Conservation (phyloP, 2,888 invertebrate species). For the Zaprionus obscuricornis region DNA sequence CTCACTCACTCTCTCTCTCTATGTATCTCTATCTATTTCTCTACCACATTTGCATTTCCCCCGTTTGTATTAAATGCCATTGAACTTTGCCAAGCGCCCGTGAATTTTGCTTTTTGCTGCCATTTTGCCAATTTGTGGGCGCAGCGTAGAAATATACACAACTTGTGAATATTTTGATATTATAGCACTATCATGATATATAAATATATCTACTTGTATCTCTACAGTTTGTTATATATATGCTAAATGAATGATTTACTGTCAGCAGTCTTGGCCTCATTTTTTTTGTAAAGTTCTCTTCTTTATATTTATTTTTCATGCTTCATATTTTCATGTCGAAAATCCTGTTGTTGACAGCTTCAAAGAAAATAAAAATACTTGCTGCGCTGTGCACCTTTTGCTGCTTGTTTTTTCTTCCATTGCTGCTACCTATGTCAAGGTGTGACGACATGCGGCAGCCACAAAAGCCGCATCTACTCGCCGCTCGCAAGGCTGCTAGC, state of each 20-base stretch:
- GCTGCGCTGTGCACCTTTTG: background rate
- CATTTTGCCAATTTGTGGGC: too few species aligned
- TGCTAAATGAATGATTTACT: too few species aligned
- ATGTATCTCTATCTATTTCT: constrained; percentile 26
- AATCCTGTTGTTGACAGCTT: too few species aligned
- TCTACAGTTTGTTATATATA: too few species aligned
- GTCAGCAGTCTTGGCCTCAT: too few species aligned
- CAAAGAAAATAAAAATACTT: background rate
- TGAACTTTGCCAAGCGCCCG: constrained; percentile 42
- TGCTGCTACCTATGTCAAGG: constrained; percentile 39
- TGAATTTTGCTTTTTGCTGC: constrained; percentile 20
- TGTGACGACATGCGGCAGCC: constrained; percentile 34
- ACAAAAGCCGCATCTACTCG: constrained; percentile 8
- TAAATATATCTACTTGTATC: too few species aligned
- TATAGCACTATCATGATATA: too few species aligned
- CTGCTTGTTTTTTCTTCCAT: background rate
- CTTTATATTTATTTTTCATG: too few species aligned
- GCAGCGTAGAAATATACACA: background rate
- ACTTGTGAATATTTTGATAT: too few species aligned
- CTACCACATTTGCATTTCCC: constrained; percentile 39
- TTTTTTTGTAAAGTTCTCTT: too few species aligned
- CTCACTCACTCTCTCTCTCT: background rate
- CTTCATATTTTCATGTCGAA: too few species aligned
- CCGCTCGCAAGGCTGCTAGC: constrained; percentile 1
- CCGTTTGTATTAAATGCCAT: constrained; percentile 45